These are phyloP conservation scores for Phyllostomus discolor DNA, from an alignment of 2,113 vertebrate species.

Conservation along the genomic window DNA sequence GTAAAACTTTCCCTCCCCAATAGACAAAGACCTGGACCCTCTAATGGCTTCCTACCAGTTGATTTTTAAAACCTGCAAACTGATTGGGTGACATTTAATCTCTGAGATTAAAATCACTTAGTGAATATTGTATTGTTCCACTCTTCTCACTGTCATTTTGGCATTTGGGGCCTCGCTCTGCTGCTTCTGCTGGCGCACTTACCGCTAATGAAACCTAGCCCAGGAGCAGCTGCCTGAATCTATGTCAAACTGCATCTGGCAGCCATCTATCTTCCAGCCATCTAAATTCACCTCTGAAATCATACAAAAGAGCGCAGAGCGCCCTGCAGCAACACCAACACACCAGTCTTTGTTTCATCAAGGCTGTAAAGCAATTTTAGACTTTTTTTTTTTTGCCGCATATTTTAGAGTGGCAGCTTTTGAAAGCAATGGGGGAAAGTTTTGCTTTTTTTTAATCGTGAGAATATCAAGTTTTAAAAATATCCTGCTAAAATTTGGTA, in stretches of 20 bases:
- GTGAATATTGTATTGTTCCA: conserved; percentile 78
- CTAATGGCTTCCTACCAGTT: conserved; percentile 24
- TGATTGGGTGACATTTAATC: conserved; percentile 80
- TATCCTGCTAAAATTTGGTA: conserved; percentile 74
- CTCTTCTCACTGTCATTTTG: conserved; percentile 70
- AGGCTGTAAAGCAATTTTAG: conserved; percentile 77
- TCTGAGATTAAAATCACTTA: conserved; percentile 82
- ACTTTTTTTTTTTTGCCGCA: conserved; percentile 66
- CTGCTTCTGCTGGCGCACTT: conserved; percentile 72
- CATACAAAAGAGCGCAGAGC: conserved; percentile 74
- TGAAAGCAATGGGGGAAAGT: conserved; percentile 18
- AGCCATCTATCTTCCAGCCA: conserved; percentile 85
- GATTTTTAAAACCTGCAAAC: conserved; percentile 71
- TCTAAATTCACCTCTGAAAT: conserved; percentile 84
- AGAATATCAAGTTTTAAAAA: conserved; percentile 48
- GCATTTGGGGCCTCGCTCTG: conserved; percentile 65
- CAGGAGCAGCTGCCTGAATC: conserved; percentile 83
- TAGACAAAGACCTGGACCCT: conserved; percentile 30
- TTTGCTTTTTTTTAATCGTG: conserved; percentile 20
- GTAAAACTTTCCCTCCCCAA: not conserved
- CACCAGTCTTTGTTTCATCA: conserved; percentile 81
- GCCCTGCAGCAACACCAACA: conserved; percentile 77
- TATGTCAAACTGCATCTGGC: conserved; percentile 85
- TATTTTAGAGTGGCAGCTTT: conserved; percentile 70
- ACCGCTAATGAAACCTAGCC: conserved; percentile 79